Percentiles rank a stretch among this genome's conserved stretches.
phyloP scores from a whole-genome alignment of 2,113 vertebrate genomes.

The Drymodes brunneopygia region DNA sequence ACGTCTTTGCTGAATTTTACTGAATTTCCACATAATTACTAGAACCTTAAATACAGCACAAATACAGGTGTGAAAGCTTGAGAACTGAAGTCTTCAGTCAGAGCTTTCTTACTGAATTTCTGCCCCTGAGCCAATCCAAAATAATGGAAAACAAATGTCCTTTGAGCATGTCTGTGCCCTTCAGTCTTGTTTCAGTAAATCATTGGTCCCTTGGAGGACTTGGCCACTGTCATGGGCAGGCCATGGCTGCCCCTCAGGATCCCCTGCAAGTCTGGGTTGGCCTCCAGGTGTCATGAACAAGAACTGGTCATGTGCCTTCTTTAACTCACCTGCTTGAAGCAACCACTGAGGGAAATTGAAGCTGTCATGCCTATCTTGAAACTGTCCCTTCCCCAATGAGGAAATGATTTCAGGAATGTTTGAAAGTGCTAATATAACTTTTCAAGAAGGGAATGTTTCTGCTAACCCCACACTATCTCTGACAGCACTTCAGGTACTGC shows the following conservation, averaged over 20 bases:
- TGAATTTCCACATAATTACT: neutral
- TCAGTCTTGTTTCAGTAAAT: neutral
- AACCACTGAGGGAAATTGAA: neutral
- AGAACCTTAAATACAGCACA: neutral
- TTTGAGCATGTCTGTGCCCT: neutral
- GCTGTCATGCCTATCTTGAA: neutral
- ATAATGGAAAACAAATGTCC: accelerated
- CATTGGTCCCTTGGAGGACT: neutral
- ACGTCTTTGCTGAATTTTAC: neutral
- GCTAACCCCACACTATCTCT: accelerated
- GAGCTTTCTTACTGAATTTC: neutral
- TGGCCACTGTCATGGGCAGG: neutral
- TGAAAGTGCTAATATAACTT: accelerated
- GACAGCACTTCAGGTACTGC: neutral
- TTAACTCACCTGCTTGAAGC: neutral
- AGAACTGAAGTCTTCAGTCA: neutral
- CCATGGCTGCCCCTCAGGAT: neutral
- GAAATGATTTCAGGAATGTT: neutral
- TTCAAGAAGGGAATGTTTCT: neutral
- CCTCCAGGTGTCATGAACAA: neutral
- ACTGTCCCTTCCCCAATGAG: accelerated
- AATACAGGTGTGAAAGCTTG: neutral
- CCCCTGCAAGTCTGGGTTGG: neutral
- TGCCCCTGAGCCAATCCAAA: neutral
- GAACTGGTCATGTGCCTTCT: neutral